Percentiles rank a stretch among this genome's conserved stretches.
Evolutionary conservation across 2,113 vertebrate genomes (phyloP).

Genomic region (Pan paniscus): DNA sequence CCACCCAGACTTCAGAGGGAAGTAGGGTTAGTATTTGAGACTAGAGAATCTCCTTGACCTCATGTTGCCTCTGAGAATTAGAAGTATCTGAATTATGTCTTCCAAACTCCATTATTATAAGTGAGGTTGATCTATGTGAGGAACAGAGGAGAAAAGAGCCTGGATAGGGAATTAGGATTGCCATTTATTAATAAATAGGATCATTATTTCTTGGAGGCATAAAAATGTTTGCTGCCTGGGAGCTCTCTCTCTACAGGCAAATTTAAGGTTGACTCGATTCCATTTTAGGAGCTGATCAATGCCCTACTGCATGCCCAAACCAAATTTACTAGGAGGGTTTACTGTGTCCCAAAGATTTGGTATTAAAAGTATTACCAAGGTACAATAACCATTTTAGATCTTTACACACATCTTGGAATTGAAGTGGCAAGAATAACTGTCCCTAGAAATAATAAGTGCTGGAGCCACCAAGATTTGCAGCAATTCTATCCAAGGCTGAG

Average conservation of each 20-base stretch:
- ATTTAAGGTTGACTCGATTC: not conserved
- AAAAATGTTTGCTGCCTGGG: not conserved
- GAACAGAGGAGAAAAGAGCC: not conserved
- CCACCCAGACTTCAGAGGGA: not conserved
- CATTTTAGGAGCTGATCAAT: not conserved
- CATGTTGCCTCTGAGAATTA: slow-evolving; percentile 32
- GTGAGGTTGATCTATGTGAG: not conserved
- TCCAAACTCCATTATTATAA: not conserved
- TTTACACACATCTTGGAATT: not conserved
- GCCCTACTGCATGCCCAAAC: not conserved
- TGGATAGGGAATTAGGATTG: not conserved
- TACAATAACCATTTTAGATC: not conserved
- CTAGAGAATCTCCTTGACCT: not conserved
- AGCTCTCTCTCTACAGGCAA: not conserved
- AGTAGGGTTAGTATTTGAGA: not conserved
- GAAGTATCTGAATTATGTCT: not conserved
- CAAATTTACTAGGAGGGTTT: not conserved
- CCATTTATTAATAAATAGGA: not conserved
- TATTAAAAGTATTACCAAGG: not conserved
- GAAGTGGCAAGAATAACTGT: not conserved
- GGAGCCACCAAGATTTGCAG: not conserved
- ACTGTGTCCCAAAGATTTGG: not conserved
- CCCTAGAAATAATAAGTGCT: not conserved
- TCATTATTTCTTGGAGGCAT: slow-evolving; percentile 15
- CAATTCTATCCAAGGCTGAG: not conserved